These are phyloP conservation scores for Lathronympha strigana DNA, from an alignment of 2,888 invertebrate genomes.

Conservation along the genomic window DNA sequence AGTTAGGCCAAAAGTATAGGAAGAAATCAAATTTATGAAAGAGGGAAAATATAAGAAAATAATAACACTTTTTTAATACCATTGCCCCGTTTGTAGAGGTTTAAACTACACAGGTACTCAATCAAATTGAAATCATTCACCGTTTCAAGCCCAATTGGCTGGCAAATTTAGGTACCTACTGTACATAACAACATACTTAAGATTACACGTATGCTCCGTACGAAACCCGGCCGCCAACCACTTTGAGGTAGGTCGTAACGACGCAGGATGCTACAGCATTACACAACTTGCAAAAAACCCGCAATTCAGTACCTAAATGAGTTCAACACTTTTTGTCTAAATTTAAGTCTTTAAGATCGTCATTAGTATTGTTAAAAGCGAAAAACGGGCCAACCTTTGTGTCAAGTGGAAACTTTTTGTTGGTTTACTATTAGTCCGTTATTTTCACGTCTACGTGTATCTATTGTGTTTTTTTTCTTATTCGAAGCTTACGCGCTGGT, in stretches of 20 bases:
- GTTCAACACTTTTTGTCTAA: slow-evolving; percentile 17
- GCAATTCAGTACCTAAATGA: slow-evolving; percentile 11
- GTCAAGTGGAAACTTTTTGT: slow-evolving; percentile 26
- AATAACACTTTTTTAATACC: too few relatives aligned
- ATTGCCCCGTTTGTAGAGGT: neutral
- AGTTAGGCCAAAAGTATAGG: too few relatives aligned
- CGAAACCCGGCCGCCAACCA: slow-evolving; percentile 17
- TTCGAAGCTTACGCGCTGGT: neutral
- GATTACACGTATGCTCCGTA: slow-evolving; percentile 5
- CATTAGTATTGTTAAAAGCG: slow-evolving; percentile 32
- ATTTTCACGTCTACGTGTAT: slow-evolving; percentile 9
- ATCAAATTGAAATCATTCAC: slow-evolving; percentile 12
- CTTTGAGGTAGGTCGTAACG: slow-evolving; percentile 36
- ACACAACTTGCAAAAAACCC: slow-evolving; percentile 24
- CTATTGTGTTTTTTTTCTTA: slow-evolving; percentile 29
- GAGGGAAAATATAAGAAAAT: too few relatives aligned
- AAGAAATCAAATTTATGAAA: too few relatives aligned
- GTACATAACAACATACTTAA: neutral
- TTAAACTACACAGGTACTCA: neutral
- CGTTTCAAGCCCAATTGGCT: neutral
- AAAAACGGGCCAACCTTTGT: slow-evolving; percentile 27
- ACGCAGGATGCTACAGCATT: slow-evolving; percentile 28
- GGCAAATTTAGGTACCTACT: slow-evolving; percentile 3
- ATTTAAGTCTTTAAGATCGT: neutral
- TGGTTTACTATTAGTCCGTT: slow-evolving; percentile 9